Evolutionary conservation across 2,888 invertebrate species (phyloP).

Genomic region (Prenolepis imparis): DNA sequence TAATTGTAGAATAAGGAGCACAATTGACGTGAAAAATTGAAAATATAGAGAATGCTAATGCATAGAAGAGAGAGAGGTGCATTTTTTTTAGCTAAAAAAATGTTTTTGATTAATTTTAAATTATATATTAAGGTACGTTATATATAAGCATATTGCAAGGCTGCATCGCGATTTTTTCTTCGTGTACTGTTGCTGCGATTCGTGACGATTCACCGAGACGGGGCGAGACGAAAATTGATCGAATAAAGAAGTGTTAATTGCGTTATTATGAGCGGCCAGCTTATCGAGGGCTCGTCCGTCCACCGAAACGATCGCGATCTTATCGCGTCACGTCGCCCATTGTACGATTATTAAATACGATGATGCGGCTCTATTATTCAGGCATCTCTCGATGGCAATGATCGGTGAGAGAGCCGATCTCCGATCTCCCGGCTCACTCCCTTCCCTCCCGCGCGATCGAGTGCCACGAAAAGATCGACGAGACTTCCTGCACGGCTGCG

Average conservation of each 20-base stretch:
- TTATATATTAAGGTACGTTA: background rate
- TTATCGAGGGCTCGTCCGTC: conserved; percentile 66
- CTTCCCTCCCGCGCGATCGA: conserved; percentile 46
- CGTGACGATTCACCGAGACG: conserved; percentile 59
- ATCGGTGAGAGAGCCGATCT: conserved; percentile 66
- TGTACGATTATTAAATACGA: conserved; percentile 86
- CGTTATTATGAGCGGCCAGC: conserved; percentile 80
- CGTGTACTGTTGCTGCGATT: conserved; percentile 29
- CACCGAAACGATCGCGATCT: conserved; percentile 78
- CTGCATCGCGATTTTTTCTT: conserved; percentile 4
- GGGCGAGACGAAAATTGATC: conserved; percentile 69
- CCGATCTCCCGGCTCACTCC: conserved; percentile 42
- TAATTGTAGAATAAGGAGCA: background rate
- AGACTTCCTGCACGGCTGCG: conserved; percentile 62
- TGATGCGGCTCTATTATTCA: conserved; percentile 84
- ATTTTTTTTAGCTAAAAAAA: background rate
- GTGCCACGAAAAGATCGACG: conserved; percentile 69
- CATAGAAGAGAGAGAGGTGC: background rate
- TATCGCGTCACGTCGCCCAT: conserved; percentile 78
- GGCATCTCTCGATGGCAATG: conserved; percentile 70
- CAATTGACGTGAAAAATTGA: background rate
- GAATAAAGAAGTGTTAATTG: conserved; percentile 85
- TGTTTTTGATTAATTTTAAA: background rate
- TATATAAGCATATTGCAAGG: conserved; percentile 7
- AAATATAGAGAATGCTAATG: background rate